A percentile compares a stretch with the other conserved stretches of the same genome.
Evolutionary conservation across 2,797 vertebrate species (phyloP).

Genomic region (Amphiprion clarkii): DNA sequence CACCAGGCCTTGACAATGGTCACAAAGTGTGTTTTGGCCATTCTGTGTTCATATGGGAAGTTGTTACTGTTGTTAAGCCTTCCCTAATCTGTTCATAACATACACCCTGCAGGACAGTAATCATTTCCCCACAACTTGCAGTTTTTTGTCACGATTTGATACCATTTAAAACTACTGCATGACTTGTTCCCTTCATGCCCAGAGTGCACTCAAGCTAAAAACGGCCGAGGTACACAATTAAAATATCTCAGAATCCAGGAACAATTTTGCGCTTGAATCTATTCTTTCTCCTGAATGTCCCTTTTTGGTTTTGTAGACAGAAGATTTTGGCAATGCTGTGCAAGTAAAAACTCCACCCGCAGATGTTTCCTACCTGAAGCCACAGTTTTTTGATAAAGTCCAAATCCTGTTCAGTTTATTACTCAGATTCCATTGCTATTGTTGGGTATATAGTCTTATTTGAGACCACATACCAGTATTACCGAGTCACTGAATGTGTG

Average conservation of each 20-base stretch:
- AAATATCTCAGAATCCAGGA: background rate
- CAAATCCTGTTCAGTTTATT: constrained; percentile 2
- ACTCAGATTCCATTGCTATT: background rate
- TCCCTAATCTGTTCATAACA: background rate
- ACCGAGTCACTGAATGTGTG: constrained; percentile 46
- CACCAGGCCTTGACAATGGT: constrained; percentile 10
- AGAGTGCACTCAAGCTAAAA: background rate
- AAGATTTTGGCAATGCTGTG: no score
- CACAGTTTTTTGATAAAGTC: background rate
- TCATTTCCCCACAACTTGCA: background rate
- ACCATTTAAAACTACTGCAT: background rate
- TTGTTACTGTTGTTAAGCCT: background rate
- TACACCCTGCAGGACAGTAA: background rate
- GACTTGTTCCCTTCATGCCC: background rate
- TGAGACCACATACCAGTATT: constrained; percentile 53
- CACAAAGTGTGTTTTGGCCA: constrained; percentile 28
- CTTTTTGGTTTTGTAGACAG: background rate
- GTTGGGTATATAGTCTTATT: background rate
- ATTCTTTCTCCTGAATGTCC: background rate
- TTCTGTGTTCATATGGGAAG: constrained; percentile 31
- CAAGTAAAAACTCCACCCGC: background rate
- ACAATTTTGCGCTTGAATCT: fast-evolving
- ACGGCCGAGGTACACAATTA: background rate
- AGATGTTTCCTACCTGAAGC: background rate
- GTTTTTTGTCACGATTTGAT: background rate